phyloP scores from a whole-genome alignment of 2,888 invertebrate species.

The Habroteleia sp. region DNA sequence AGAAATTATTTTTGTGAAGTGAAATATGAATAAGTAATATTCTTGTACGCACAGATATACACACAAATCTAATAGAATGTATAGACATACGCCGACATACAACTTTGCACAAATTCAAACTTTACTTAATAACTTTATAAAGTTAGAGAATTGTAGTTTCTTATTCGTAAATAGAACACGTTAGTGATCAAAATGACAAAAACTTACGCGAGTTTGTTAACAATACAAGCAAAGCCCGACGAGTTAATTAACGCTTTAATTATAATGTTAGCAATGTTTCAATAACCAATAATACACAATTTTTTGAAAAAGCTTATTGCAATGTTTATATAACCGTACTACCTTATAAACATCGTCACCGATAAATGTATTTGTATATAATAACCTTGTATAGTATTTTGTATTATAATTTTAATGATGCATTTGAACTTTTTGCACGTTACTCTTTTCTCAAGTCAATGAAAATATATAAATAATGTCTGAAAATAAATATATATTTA shows the following conservation, averaged over 20 bases:
- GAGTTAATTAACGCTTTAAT: constrained; percentile 46
- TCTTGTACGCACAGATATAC: constrained; percentile 17
- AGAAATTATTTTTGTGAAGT: constrained; percentile 30
- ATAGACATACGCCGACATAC: constrained; percentile 11
- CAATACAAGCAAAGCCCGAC: constrained; percentile 35
- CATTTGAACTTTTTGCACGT: too few species aligned
- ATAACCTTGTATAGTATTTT: too few species aligned
- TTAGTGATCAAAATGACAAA: constrained; percentile 51
- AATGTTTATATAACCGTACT: too few species aligned
- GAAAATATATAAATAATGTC: too few species aligned
- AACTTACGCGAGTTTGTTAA: constrained; percentile 45
- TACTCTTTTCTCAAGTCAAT: too few species aligned
- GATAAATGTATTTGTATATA: too few species aligned
- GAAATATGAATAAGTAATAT: constrained; percentile 49
- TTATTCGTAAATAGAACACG: constrained; percentile 54
- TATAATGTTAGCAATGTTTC: constrained; percentile 26
- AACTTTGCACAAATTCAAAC: constrained; percentile 43
- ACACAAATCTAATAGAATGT: not conserved
- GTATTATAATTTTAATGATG: too few species aligned
- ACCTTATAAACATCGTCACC: too few species aligned
- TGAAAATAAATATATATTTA: too few species aligned
- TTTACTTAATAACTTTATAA: constrained; percentile 52
- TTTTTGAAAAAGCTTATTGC: too few species aligned
- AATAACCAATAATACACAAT: too few species aligned
- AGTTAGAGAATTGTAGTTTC: constrained; percentile 51